Percentiles rank a stretch among this genome's conserved stretches.
These are phyloP conservation scores for Pogonognathellus flavescens DNA, from an alignment of 1,140 invertebrate genomes.

Conservation along the genomic window DNA sequence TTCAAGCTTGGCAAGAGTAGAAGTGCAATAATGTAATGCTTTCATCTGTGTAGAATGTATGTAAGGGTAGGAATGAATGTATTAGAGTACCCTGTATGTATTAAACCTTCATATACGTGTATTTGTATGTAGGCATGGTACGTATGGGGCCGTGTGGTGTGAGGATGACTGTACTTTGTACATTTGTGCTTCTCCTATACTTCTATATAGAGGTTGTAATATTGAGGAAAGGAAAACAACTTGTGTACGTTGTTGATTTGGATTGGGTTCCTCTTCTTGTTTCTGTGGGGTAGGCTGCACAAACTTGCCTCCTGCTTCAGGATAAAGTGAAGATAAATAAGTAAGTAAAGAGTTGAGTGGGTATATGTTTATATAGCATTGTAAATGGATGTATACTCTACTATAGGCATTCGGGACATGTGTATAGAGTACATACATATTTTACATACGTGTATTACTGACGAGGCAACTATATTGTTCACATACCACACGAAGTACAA, in stretches of 20 bases:
- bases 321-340: constrained; percentile 15
- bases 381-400: too few species aligned
- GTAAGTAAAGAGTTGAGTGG: constrained; percentile 34
- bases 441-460: not conserved
- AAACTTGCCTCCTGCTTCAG: not conserved
- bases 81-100: too few species aligned
- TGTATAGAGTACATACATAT: not conserved
- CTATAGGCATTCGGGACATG: not conserved
- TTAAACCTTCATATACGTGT: too few species aligned
- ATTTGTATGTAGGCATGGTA: too few species aligned
- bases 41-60: too few species aligned
- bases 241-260: not conserved
- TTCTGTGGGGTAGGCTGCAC: constrained; percentile 1
- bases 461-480: too few species aligned
- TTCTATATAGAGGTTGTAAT: not conserved
- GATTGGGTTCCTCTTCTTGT: not conserved
- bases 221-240: not conserved
- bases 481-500: not conserved
- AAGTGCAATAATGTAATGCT: too few species aligned
- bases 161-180: too few species aligned
- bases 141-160: too few species aligned
- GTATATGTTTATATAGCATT: not conserved
- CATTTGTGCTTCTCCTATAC: not conserved
- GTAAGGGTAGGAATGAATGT: too few species aligned
- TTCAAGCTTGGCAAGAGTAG: too few species aligned